phyloP scores from a whole-genome alignment of 1,140 invertebrate genomes.

The Drosophila nigrodunni region DNA sequence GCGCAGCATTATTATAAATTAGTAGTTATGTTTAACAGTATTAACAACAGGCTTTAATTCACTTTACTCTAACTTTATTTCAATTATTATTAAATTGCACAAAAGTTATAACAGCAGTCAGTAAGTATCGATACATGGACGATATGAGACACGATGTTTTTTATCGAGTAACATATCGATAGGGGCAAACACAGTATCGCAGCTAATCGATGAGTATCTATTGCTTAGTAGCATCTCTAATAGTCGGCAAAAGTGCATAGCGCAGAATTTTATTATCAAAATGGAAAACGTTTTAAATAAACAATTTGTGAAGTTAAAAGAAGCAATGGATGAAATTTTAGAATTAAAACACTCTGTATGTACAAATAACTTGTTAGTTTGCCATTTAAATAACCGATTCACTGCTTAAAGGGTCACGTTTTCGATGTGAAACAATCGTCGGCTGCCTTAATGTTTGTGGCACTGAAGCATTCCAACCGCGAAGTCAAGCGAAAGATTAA shows the following conservation, averaged over 20 bases:
- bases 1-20: conserved; percentile 49
- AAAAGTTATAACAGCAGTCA: not conserved
- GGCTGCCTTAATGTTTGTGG: conserved; percentile 90
- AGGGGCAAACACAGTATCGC: not conserved
- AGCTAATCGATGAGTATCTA: no score
- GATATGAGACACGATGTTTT: not conserved
- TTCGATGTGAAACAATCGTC: conserved; percentile 89
- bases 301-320: conserved; percentile 58
- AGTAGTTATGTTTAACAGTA: not conserved
- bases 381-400: not conserved
- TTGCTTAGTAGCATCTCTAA: not conserved
- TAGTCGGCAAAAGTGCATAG: not conserved
- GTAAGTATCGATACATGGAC: not conserved
- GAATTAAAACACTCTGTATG: conserved; percentile 50
- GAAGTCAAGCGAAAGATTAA: conserved; percentile 94
- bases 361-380: not conserved
- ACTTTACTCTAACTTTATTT: conserved; percentile 9
- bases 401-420: conserved; percentile 77
- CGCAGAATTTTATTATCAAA: not conserved
- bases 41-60: not conserved
- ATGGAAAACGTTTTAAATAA: conserved; percentile 64
- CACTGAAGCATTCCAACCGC: conserved; percentile 95
- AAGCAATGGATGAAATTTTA: conserved; percentile 52
- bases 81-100: not conserved
- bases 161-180: not conserved